Evolutionary conservation across 2,113 vertebrate species (phyloP).

Genomic region (Silurus meridionalis): DNA sequence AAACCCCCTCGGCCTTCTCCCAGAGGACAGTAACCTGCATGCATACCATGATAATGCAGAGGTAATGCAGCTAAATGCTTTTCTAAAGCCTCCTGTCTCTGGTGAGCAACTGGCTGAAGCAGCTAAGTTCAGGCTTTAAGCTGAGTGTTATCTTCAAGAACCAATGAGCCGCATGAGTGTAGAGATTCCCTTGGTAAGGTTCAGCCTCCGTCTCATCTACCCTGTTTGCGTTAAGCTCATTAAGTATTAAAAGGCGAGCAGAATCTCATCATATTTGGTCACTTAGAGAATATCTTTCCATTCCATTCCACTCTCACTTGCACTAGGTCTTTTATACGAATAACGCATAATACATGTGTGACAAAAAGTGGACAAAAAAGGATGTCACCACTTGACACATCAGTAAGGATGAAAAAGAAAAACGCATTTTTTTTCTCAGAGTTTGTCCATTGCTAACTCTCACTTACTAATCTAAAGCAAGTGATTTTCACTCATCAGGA

Average conservation of each 20-base stretch:
- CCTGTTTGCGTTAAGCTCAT: constrained; percentile 65
- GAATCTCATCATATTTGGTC: constrained; percentile 65
- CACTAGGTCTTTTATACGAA: background rate
- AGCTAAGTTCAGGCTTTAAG: constrained; percentile 60
- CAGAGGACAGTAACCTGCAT: constrained; percentile 53
- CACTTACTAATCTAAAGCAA: background rate
- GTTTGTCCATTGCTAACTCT: background rate
- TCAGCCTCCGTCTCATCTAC: constrained; percentile 60
- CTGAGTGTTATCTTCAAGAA: constrained; percentile 65
- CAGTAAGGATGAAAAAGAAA: background rate
- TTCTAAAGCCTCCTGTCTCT: constrained; percentile 46
- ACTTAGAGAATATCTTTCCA: constrained; percentile 48
- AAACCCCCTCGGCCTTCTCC: constrained; percentile 27
- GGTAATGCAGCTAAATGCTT: constrained; percentile 61
- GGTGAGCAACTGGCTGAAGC: constrained; percentile 54
- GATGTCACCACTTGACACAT: background rate
- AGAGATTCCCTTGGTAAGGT: constrained; percentile 61
- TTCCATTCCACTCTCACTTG: background rate
- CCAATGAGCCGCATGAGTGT: constrained; percentile 65
- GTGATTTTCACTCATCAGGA: background rate
- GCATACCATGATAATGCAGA: constrained; percentile 60
- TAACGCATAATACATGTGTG: background rate
- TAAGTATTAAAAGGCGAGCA: constrained; percentile 65
- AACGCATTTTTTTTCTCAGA: background rate
- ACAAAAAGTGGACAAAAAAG: background rate